Conservation (phyloP, 2,797 vertebrate genomes). For the Danio kyathit region DNA sequence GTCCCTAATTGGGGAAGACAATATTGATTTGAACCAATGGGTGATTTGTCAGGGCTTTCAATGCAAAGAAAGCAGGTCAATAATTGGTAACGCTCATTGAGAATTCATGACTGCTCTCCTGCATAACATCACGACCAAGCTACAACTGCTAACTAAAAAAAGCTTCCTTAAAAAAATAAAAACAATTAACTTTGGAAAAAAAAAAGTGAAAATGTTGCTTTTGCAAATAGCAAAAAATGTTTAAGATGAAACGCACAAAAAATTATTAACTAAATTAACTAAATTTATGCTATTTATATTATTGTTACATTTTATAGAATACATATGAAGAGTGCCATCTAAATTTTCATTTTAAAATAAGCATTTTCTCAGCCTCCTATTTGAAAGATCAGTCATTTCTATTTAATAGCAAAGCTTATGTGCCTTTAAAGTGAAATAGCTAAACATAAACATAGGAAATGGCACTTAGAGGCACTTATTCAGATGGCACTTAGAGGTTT, state of each 20-base stretch:
- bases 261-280: background rate
- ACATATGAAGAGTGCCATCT: too few species aligned
- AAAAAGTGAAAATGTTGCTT: background rate
- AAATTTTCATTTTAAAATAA: too few species aligned
- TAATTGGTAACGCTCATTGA: constrained; percentile 23
- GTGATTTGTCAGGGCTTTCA: constrained; percentile 23
- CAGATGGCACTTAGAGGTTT: too few species aligned
- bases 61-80: constrained; percentile 33
- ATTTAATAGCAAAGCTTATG: too few species aligned
- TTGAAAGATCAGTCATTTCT: too few species aligned
- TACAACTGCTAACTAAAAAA: background rate
- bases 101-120: constrained; percentile 15
- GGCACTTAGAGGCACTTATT: too few species aligned
- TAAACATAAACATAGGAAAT: too few species aligned
- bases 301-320: too few species aligned
- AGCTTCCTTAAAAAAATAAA: background rate
- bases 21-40: constrained; percentile 49
- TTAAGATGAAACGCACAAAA: background rate
- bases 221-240: background rate
- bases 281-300: too few species aligned
- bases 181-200: background rate
- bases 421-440: too few species aligned
- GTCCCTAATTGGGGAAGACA: constrained; percentile 43
- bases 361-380: too few species aligned
- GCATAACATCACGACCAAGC: background rate